Base-by-base conservation (phyloP, 1,140 invertebrate species). In the Lepidotrigona ventralis region DNA sequence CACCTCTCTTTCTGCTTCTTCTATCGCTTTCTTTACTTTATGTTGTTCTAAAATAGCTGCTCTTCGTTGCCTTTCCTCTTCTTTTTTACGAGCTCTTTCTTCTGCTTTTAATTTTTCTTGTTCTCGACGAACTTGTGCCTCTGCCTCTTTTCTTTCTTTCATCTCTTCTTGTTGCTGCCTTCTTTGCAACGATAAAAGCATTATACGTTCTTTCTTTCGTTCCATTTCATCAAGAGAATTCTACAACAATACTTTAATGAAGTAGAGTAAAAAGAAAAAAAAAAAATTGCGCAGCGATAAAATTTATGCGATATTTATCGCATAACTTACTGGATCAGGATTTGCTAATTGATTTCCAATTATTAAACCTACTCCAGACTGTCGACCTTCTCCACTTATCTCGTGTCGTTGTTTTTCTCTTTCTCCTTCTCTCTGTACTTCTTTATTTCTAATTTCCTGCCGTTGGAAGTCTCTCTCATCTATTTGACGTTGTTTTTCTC, bases 41-140 rank as follows among this genome's bases (percentile, higher is more conserved):
- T 99, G 98, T 92, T 98, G 97, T 92, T 99, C 98, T 86, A 99
- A 95, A 93, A 99, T 99, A 83, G 95, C 95, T 84, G 98, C 97
- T 83, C 98, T 94, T 88, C 98, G 95, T 58, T 96, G 95, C 90
- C 97, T 96, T 92, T 99, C 98, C 91, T 99, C 98, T 87, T 98
- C 97, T 93, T 98, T 98, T 91, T 98, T 98, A 72, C 96, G 95
- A 64, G 96, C 95, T 88, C 97, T 96, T 88, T 98, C 96, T 90
- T 99, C 98, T 87, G 97, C 96, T 93, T 98, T 98, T 58, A 96
- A 92, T 87, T 97, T 97, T 89, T 98, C 97, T 84, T 96, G 94
- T 91, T 98, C 97, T 73, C 96, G 95, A 56, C 96, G 95, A 73
- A 96, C 95, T 83, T 98, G 97, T 19, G 97, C 96, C 90, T 99